Conservation (phyloP, 2,113 vertebrate species). For the Oreotragus oreotragus region DNA sequence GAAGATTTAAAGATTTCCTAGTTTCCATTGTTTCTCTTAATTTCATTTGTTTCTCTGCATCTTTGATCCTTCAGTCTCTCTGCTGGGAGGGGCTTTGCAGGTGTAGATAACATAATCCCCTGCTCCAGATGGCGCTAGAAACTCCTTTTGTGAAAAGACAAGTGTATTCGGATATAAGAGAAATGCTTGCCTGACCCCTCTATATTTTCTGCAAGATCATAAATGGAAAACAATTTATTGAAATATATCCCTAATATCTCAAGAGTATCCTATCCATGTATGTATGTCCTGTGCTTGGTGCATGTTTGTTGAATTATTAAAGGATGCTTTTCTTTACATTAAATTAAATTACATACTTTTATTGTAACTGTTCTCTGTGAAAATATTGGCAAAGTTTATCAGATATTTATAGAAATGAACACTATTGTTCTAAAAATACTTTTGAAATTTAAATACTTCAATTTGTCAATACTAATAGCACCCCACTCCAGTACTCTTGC, state of each 20-base stretch:
- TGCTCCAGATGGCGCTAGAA: not conserved
- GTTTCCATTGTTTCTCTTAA: not conserved
- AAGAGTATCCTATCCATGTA: not conserved
- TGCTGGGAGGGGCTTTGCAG: not conserved
- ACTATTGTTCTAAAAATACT: not conserved
- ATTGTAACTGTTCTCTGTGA: not conserved
- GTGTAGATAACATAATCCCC: not conserved
- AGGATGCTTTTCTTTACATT: not conserved
- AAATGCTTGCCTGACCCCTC: not conserved
- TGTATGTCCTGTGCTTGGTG: not conserved
- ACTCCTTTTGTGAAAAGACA: not conserved
- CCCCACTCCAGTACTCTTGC: too few species aligned
- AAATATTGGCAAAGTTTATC: not conserved
- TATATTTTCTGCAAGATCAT: not conserved
- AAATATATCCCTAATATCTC: not conserved
- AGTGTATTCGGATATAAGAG: not conserved
- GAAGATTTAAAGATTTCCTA: not conserved
- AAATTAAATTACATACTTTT: not conserved
- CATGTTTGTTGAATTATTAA: not conserved
- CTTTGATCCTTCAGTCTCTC: not conserved
- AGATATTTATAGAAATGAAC: not conserved
- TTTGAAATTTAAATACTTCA: not conserved
- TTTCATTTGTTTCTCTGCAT: not conserved
- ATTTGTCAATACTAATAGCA: not conserved
- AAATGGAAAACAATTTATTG: not conserved